These are phyloP conservation scores for Zaprionus davidi DNA, from an alignment of 1,140 invertebrate genomes.

Conservation along the genomic window DNA sequence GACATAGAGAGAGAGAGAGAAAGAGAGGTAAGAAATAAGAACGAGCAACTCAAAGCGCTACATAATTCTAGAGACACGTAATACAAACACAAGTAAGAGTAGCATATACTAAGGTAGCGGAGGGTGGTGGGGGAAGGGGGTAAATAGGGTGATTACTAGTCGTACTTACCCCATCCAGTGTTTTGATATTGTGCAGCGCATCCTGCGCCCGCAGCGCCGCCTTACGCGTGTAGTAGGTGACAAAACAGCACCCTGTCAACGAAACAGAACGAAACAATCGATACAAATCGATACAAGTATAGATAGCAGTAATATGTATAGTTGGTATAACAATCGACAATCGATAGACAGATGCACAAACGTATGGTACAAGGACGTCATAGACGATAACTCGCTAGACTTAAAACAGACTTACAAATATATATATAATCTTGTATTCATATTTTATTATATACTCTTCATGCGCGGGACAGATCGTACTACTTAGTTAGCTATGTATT, in stretches of 20 bases:
- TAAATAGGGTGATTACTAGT: conserved; percentile 5
- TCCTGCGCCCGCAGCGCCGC: conserved; percentile 98
- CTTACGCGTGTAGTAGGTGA: conserved; percentile 99
- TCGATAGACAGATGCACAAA: conserved; percentile 68
- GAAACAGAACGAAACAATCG: conserved; percentile 87
- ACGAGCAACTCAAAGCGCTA: conserved; percentile 46
- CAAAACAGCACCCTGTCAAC: conserved; percentile 99
- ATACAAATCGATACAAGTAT: conserved; percentile 64
- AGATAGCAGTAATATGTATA: conserved; percentile 10
- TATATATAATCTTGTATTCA: not conserved
- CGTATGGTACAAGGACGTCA: conserved; percentile 58
- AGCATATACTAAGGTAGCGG: not conserved
- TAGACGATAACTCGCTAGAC: conserved; percentile 15
- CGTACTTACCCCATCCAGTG: conserved; percentile 96
- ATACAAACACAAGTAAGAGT: conserved; percentile 5
- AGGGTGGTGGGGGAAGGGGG: not conserved
- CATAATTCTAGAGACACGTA: conserved; percentile 15
- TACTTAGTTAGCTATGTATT: not conserved
- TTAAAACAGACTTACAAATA: not conserved
- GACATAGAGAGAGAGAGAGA: not conserved
- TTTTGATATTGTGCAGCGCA: conserved; percentile 99
- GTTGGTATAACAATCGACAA: conserved; percentile 39
- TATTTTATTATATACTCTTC: conserved; percentile 2
- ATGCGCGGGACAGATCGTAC: not conserved
- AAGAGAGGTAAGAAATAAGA: conserved; percentile 8